A percentile compares a stretch with the other conserved stretches of the same genome.
Evolutionary conservation across 2,797 vertebrate genomes (phyloP).

Genomic region (Austrolebias charrua): DNA sequence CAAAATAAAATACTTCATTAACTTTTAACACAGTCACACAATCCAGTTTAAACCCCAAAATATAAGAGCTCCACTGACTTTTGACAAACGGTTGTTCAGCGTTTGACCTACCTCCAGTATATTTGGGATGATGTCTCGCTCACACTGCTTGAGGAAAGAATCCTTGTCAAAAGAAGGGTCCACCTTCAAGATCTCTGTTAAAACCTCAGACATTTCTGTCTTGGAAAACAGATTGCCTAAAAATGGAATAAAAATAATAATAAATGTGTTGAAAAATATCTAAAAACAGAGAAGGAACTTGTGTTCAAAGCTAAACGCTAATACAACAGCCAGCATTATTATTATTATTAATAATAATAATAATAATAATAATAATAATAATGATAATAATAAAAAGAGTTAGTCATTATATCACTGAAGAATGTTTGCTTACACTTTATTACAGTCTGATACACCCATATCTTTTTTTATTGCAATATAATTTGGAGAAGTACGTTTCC

Average conservation of each 20-base stretch:
- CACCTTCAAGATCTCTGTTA: conserved; percentile 91
- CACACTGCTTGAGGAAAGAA: conserved; percentile 88
- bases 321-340: background rate
- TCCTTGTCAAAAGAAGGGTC: conserved; percentile 95
- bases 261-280: too few relatives aligned
- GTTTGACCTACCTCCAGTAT: conserved; percentile 85
- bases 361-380: too few relatives aligned
- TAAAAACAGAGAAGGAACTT: background rate
- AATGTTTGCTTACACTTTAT: too few relatives aligned
- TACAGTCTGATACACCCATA: too few relatives aligned
- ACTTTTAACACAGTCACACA: background rate
- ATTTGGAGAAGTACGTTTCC: too few relatives aligned
- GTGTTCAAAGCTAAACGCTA: too few relatives aligned
- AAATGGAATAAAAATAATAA: background rate
- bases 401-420: too few relatives aligned
- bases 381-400: too few relatives aligned
- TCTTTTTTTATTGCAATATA: too few relatives aligned
- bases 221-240: conserved; percentile 94
- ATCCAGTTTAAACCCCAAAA: background rate
- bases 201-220: conserved; percentile 95
- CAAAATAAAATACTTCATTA: too few relatives aligned
- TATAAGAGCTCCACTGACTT: background rate
- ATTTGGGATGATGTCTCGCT: conserved; percentile 93
- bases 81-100: background rate
- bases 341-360: too few relatives aligned